Base-by-base conservation (phyloP, 1,140 invertebrate species). In the Drosophila nannoptera region DNA sequence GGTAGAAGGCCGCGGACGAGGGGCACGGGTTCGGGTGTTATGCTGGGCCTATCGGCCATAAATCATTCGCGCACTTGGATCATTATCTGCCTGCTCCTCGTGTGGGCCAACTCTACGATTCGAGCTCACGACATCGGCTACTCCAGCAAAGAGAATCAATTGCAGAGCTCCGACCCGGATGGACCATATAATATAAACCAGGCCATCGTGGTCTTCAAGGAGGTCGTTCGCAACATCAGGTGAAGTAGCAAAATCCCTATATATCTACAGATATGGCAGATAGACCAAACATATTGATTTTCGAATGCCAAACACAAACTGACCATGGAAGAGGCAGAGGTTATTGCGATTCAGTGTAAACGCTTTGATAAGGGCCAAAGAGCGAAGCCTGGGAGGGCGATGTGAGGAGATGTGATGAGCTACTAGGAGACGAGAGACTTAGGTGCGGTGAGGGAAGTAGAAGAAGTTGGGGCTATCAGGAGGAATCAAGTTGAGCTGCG, bases 191-290 rank as follows among this genome's bases (percentile, higher is more conserved):
- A 69, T 31, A 6, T 73, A 42, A 4, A 43, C 4, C 54, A 59
- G 4, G 36, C 54, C 0, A 16, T 73, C 3, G 5, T 32, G 11
- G 8, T 64, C 14, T 45, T 65, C 9, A 70, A 45, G n/a, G 29
- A 58, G 38, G 61, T 40, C 5, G 33, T 70, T 7, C 22, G 7
- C 22, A 70, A 73, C 32, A 65, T 73, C 36, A 70, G 71, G 71
- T 73, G 50, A 2, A 45, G 32, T 32, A 50, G 1, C 22, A 22
- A 22, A 22, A 22, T 22, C 22, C 22, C 22, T 32, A 33, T 33
- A 35, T 22, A 35, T n/a, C 0, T 5, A 14, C 1, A 16, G 4
- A 7, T 43, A 2, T 14, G 2, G n/a, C 32, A 49, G 4, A 22
- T 22, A 12, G 7, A 8, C 32, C 29, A 22, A 36, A 12, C 29